Evolutionary conservation across 1,140 invertebrate genomes (phyloP).

Genomic region (Armadillidium nasatum): DNA sequence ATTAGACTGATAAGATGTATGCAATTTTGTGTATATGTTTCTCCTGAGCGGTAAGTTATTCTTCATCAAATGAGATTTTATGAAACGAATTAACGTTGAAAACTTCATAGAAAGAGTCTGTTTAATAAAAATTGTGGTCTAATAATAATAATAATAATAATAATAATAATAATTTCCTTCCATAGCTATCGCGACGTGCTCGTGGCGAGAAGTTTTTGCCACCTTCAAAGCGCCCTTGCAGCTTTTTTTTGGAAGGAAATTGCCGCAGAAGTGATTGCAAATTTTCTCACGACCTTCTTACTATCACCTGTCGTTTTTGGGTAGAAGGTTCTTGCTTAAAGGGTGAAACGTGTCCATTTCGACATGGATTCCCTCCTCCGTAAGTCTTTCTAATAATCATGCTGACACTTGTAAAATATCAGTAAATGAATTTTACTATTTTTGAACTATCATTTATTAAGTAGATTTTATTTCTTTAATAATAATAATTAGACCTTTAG

Average conservation of each 20-base stretch:
- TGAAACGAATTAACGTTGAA: too few relatives aligned
- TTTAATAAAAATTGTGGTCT: too few relatives aligned
- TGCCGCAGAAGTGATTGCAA: conserved; percentile 55
- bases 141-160: too few relatives aligned
- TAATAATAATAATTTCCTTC: conserved; percentile 28
- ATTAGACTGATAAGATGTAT: too few relatives aligned
- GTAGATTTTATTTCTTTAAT: too few relatives aligned
- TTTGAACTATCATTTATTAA: too few relatives aligned
- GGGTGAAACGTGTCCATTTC: conserved; percentile 54
- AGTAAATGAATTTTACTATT: too few relatives aligned
- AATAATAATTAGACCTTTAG: background rate
- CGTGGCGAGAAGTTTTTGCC: conserved; percentile 28
- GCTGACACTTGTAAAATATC: too few relatives aligned
- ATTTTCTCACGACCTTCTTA: conserved; percentile 55
- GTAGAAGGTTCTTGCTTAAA: conserved; percentile 51
- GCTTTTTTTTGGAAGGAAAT: conserved; percentile 55
- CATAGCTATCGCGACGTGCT: conserved; percentile 45
- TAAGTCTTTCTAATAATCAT: conserved; percentile 13
- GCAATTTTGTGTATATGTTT: too few relatives aligned
- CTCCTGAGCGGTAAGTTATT: too few relatives aligned
- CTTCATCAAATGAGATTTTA: too few relatives aligned
- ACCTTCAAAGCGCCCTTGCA: conserved; percentile 50
- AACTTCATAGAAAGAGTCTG: too few relatives aligned
- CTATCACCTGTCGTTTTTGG: conserved; percentile 57
- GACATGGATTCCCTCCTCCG: conserved; percentile 51